Percentiles rank a stretch among this genome's conserved stretches.
phyloP scores from a whole-genome alignment of 2,888 invertebrate genomes.

The Drosophila mulleri region DNA sequence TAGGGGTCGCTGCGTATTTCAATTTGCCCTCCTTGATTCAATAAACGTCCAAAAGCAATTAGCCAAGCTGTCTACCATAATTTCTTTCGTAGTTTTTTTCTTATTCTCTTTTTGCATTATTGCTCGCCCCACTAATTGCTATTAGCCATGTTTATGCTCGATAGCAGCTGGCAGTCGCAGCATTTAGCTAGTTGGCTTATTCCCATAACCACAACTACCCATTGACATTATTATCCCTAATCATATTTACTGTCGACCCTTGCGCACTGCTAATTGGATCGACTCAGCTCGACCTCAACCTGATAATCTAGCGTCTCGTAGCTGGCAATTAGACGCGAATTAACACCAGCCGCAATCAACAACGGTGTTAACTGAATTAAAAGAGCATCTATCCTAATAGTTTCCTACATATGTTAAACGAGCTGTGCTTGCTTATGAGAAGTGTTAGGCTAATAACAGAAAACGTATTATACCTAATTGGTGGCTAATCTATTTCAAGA shows the following conservation, averaged over 20 bases:
- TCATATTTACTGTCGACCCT: constrained; percentile 53
- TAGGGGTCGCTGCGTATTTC: constrained; percentile 56
- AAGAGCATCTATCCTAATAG: background rate
- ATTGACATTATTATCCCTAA: constrained; percentile 69
- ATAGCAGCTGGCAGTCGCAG: constrained; percentile 26
- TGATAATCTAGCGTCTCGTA: constrained; percentile 51
- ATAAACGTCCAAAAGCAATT: constrained; percentile 72
- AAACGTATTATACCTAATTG: background rate
- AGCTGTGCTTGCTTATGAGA: background rate
- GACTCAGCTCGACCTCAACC: constrained; percentile 26
- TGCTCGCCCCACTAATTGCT: constrained; percentile 65
- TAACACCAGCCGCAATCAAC: constrained; percentile 45
- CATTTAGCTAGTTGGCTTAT: constrained; percentile 25
- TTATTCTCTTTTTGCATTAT: constrained; percentile 26
- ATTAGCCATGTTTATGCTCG: constrained; percentile 68
- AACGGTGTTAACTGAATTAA: background rate
- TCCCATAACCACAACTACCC: constrained; percentile 50
- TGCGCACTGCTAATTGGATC: constrained; percentile 63
- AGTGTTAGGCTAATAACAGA: background rate
- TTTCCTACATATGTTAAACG: background rate
- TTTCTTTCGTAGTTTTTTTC: constrained; percentile 46
- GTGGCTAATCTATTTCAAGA: too few species aligned
- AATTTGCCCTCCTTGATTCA: constrained; percentile 64
- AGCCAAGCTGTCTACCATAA: constrained; percentile 62
- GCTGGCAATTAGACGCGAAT: constrained; percentile 57